These are phyloP conservation scores for Philereme transversata DNA, from an alignment of 2,888 invertebrate species.

Conservation along the genomic window DNA sequence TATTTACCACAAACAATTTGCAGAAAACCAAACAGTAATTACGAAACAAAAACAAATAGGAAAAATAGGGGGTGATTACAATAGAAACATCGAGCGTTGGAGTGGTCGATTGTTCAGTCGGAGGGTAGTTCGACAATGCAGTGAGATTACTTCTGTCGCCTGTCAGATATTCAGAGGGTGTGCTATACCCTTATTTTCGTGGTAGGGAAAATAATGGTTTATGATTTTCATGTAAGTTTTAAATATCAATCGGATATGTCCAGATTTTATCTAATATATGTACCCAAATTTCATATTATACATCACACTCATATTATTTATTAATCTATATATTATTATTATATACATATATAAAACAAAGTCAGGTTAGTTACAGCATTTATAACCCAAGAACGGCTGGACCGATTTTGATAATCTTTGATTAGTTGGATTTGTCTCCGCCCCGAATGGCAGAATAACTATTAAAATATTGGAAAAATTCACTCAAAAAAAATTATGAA, in stretches of 20 bases:
- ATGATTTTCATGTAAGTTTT: constrained; percentile 13
- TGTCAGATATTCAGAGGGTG: constrained; percentile 49
- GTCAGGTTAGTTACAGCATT: too few relatives aligned
- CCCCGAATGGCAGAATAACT: too few relatives aligned
- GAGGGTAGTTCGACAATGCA: constrained; percentile 69
- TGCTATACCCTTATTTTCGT: constrained; percentile 37
- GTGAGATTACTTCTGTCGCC: constrained; percentile 74
- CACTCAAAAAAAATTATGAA: too few relatives aligned
- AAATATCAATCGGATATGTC: neutral
- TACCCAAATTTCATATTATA: too few relatives aligned
- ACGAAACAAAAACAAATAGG: constrained; percentile 81
- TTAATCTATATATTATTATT: too few relatives aligned
- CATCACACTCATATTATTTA: too few relatives aligned
- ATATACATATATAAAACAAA: too few relatives aligned
- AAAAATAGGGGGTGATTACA: constrained; percentile 72
- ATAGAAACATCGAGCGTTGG: constrained; percentile 65
- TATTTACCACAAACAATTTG: constrained; percentile 73
- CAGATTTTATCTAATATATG: too few relatives aligned
- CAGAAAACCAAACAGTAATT: constrained; percentile 80
- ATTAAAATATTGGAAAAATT: too few relatives aligned
- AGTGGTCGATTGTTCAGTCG: constrained; percentile 52
- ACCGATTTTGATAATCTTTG: too few relatives aligned
- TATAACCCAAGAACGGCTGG: too few relatives aligned
- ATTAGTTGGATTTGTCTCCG: too few relatives aligned
- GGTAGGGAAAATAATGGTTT: constrained; percentile 28